phyloP scores from a whole-genome alignment of 2,113 vertebrate species.

The Hyperopisus bebe region DNA sequence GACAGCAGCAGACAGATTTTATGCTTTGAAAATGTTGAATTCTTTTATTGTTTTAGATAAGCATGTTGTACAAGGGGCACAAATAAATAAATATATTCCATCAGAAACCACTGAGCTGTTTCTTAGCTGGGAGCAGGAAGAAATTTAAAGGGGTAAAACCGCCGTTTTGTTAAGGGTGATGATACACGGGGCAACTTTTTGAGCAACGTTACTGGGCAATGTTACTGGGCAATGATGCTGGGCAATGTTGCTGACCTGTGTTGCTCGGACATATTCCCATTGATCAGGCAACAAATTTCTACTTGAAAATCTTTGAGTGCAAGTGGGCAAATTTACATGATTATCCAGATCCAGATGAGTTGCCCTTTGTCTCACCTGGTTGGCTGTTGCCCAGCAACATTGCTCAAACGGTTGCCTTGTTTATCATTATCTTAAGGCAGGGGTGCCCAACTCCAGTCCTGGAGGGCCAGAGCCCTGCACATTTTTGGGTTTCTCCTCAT shows the following conservation, averaged over 20 bases:
- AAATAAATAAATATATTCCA: not conserved
- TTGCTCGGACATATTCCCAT: not conserved
- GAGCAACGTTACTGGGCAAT: not conserved
- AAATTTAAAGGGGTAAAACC: not conserved
- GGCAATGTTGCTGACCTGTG: not conserved
- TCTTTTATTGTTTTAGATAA: not conserved
- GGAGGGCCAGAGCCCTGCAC: no score
- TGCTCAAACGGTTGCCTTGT: not conserved
- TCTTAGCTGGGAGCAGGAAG: not conserved
- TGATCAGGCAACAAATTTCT: not conserved
- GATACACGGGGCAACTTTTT: not conserved
- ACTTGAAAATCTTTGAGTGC: not conserved
- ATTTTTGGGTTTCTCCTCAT: no score
- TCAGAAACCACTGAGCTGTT: not conserved
- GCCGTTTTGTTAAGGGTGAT: not conserved
- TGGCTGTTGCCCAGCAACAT: not conserved
- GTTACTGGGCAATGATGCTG: not conserved
- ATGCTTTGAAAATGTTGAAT: not conserved
- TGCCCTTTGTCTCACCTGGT: not conserved
- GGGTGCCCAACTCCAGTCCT: no score
- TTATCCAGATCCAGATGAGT: not conserved
- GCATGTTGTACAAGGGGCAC: not conserved
- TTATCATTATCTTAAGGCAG: not conserved
- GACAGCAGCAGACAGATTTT: not conserved
- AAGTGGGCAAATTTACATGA: not conserved